Evolutionary conservation across 1,140 invertebrate species (phyloP).

Genomic region (Drosophila pectinifera): DNA sequence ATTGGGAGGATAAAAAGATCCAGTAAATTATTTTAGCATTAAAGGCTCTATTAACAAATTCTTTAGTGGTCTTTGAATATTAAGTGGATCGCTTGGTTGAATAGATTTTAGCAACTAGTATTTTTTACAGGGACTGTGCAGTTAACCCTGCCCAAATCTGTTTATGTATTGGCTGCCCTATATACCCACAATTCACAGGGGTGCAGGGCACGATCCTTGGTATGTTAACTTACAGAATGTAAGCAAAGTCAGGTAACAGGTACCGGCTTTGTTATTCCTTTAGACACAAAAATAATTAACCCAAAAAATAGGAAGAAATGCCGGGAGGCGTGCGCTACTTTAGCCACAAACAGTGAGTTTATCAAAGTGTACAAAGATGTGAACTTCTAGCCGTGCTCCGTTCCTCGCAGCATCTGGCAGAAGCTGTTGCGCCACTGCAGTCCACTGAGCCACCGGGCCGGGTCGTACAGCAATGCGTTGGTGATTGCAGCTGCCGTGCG

Average conservation of each 20-base stretch:
- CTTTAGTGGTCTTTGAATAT: too few species aligned
- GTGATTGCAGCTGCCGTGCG: constrained; percentile 69
- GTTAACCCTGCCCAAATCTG: too few species aligned
- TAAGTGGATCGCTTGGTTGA: too few species aligned
- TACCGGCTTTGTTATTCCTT: background rate
- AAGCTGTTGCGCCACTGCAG: constrained; percentile 21
- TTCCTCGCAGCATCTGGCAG: constrained; percentile 21
- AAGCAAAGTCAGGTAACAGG: background rate
- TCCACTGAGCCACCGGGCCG: background rate
- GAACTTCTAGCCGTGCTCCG: background rate
- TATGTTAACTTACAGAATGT: constrained; percentile 2
- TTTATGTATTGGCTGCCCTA: background rate
- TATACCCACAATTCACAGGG: background rate
- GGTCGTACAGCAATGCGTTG: constrained; percentile 30
- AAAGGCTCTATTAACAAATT: too few species aligned
- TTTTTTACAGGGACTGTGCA: too few species aligned
- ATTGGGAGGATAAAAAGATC: too few species aligned
- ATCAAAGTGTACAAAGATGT: background rate
- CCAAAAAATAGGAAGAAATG: constrained; percentile 28
- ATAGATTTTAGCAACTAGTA: too few species aligned
- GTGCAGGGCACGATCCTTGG: background rate
- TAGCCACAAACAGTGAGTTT: constrained; percentile 26
- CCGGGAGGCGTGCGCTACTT: constrained; percentile 17
- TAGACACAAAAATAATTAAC: background rate
- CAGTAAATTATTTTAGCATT: too few species aligned